phyloP scores from a whole-genome alignment of 2,113 vertebrate species.

The Centropus unirufus region DNA sequence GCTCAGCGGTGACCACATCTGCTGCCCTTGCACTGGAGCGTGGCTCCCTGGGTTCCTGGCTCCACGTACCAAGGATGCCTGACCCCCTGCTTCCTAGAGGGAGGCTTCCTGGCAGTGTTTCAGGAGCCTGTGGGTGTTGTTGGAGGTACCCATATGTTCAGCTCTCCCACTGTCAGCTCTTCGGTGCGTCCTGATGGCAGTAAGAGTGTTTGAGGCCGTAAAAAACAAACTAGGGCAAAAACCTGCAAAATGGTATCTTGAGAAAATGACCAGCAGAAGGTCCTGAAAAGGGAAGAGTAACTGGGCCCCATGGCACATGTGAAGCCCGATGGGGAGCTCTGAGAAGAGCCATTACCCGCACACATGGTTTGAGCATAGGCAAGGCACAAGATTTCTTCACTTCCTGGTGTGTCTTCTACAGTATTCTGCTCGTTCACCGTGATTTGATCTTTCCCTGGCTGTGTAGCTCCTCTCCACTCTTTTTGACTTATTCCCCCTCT shows the following conservation, averaged over 20 bases:
- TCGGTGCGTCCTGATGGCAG: accelerated
- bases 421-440: background rate
- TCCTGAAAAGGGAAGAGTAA: background rate
- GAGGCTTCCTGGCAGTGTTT: background rate
- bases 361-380: background rate
- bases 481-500: background rate
- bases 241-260: background rate
- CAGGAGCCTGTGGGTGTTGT: background rate
- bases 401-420: background rate
- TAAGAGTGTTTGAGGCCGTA: background rate
- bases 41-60: background rate
- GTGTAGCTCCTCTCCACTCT: background rate
- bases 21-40: background rate
- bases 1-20: background rate
- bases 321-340: background rate
- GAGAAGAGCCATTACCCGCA: background rate
- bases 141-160: background rate
- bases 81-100: background rate
- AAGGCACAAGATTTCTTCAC: background rate
- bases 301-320: accelerated
- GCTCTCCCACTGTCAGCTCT: background rate
- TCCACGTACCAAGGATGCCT: background rate
- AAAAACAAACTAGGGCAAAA: background rate
- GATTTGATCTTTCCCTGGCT: background rate
- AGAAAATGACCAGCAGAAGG: background rate